phyloP scores from a whole-genome alignment of 2,888 invertebrate genomes.

The Tethea ocularis region DNA sequence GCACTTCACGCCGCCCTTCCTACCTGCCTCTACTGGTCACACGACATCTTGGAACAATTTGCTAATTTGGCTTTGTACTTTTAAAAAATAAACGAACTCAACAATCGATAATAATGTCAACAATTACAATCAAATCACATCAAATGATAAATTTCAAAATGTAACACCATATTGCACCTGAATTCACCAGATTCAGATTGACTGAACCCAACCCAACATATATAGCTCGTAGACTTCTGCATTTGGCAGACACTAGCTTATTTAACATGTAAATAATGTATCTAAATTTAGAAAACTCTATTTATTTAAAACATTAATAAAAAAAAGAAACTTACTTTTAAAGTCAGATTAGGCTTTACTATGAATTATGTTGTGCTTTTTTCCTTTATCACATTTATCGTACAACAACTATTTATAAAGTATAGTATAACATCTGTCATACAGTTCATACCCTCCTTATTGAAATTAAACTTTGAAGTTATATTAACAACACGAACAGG shows the following conservation, averaged over 20 bases:
- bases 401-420: slow-evolving; percentile 70
- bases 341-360: slow-evolving; percentile 77
- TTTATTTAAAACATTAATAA: slow-evolving; percentile 60
- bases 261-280: slow-evolving; percentile 60
- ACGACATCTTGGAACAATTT: slow-evolving; percentile 34
- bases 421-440: slow-evolving; percentile 65
- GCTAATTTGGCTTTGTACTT: slow-evolving; percentile 51
- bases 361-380: slow-evolving; percentile 79
- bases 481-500: slow-evolving; percentile 48
- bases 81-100: slow-evolving; percentile 45
- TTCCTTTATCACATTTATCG: slow-evolving; percentile 78
- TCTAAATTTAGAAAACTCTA: slow-evolving; percentile 66
- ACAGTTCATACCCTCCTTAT: slow-evolving; percentile 63
- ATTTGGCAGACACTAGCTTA: slow-evolving; percentile 58
- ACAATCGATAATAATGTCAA: slow-evolving; percentile 36
- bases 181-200: slow-evolving; percentile 54
- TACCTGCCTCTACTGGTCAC: slow-evolving; percentile 16
- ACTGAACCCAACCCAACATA: slow-evolving; percentile 54
- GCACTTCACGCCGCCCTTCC: neutral
- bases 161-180: slow-evolving; percentile 47
- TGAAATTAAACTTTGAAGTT: slow-evolving; percentile 58
- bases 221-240: slow-evolving; percentile 48
- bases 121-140: slow-evolving; percentile 29
- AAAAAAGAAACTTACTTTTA: slow-evolving; percentile 67
- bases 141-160: slow-evolving; percentile 42